phyloP scores from a whole-genome alignment of 1,140 invertebrate genomes.

The Orchesella cincta region DNA sequence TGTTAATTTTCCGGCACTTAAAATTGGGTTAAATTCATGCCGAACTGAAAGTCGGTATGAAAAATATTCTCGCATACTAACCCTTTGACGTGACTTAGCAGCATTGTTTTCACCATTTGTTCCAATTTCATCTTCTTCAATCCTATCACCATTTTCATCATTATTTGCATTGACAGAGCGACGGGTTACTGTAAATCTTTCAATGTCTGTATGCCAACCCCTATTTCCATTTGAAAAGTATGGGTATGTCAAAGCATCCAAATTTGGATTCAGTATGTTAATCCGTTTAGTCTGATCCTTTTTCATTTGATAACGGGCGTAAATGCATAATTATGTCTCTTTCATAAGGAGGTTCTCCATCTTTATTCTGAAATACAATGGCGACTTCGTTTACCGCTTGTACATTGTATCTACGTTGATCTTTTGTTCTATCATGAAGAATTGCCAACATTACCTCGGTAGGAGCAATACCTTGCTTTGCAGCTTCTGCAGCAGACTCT shows the following conservation, averaged over 20 bases:
- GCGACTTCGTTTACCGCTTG: not conserved
- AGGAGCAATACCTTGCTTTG: not conserved
- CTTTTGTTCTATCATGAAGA: not conserved
- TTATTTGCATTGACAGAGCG: constrained; percentile 52
- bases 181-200: constrained; percentile 33
- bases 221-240: constrained; percentile 8
- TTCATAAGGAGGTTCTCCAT: constrained; percentile 41
- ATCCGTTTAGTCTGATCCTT: not conserved
- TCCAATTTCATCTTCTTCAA: constrained; percentile 53
- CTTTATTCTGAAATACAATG: constrained; percentile 39
- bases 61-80: not conserved
- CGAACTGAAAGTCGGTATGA: constrained; percentile 1
- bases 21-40: constrained; percentile 24
- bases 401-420: not conserved
- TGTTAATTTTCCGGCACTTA: constrained; percentile 37
- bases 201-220: not conserved
- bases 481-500: constrained; percentile 36
- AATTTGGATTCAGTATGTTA: not conserved
- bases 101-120: constrained; percentile 34
- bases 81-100: constrained; percentile 24
- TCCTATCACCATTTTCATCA: not conserved
- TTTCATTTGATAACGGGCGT: not conserved
- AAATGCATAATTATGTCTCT: constrained; percentile 34
- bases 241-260: constrained; percentile 22
- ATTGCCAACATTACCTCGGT: constrained; percentile 37